Percentiles rank a stretch among this genome's conserved stretches.
Evolutionary conservation across 2,113 vertebrate genomes (phyloP).

Genomic region (Dicrurus megarhynchus): DNA sequence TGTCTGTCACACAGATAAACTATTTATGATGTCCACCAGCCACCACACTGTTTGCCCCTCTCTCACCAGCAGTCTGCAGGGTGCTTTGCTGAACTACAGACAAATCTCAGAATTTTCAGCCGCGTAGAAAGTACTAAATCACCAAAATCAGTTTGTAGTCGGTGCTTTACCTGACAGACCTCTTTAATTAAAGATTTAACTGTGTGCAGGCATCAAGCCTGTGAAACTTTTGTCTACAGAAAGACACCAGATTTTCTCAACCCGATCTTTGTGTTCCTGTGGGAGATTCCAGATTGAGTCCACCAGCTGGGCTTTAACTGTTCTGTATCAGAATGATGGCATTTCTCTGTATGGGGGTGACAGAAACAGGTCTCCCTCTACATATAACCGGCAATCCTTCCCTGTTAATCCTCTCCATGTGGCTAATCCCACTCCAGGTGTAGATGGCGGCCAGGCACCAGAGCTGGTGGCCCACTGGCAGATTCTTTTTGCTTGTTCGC

Average conservation of each 20-base stretch:
- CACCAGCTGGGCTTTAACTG: neutral
- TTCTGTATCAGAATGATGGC: neutral
- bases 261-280: neutral
- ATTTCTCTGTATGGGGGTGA: neutral
- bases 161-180: neutral
- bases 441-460: neutral
- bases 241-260: neutral
- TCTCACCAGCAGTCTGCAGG: neutral
- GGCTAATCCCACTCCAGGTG: neutral
- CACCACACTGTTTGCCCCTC: neutral
- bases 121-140: rapidly evolving
- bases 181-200: neutral
- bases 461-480: neutral
- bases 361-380: neutral
- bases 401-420: neutral
- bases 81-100: neutral
- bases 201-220: neutral
- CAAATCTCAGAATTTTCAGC: neutral
- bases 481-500: neutral
- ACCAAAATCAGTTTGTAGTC: neutral
- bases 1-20: neutral
- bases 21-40: neutral
- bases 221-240: neutral
- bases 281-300: neutral
- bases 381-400: rapidly evolving